Evolutionary conservation across 2,113 vertebrate genomes (phyloP), one percentile per base, ranked within the genome.

Genomic region (Rostratula benghalensis): DNA sequence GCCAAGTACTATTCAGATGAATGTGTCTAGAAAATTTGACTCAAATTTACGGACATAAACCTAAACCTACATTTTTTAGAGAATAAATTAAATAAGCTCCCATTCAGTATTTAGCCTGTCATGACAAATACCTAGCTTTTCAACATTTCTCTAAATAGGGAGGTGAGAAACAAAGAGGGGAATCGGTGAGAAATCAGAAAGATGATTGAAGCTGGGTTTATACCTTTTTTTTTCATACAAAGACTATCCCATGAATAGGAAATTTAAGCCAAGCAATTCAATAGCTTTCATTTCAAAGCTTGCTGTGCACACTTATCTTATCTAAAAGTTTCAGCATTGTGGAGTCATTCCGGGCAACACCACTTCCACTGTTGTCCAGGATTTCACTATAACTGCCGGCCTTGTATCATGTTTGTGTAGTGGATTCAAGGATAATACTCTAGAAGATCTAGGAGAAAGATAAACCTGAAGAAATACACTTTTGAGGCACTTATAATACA

Each of bases 251-350:
- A 30, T 70, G 80, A 90, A 95, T 84, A 95, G 86, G 90, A 94
- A 90, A 96, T 61, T 92, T 80, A 94, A 96, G 87, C 90, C 91
- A 53, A 84, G 86, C 0, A 1, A 87, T 89, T 92, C 48, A 78
- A 65, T 84, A 82, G 77, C 20, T 89, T 19, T 95, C 27, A 57
- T 91, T 94, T 93, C 76, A 92, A 84, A 92, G 60, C 45, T 82
- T 91, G 33, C 35, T 93, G 35, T 81, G 57, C n/a, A 61, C 27
- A 33, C 63, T 78, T 84, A 59, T 37, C 84, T 77, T 63, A 93
- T 92, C 95, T 94, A 39, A 82, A 94, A 95, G 41, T 51, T 90
- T 92, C 57, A 53, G n/a, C 70, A 74, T 43, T 92, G 70, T 87
- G 54, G 11, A 82, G 30, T 71, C 53, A 23, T 91, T 90, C 68